phyloP scores from a whole-genome alignment of 2,797 vertebrate species.

The Glyptemys insculpta region DNA sequence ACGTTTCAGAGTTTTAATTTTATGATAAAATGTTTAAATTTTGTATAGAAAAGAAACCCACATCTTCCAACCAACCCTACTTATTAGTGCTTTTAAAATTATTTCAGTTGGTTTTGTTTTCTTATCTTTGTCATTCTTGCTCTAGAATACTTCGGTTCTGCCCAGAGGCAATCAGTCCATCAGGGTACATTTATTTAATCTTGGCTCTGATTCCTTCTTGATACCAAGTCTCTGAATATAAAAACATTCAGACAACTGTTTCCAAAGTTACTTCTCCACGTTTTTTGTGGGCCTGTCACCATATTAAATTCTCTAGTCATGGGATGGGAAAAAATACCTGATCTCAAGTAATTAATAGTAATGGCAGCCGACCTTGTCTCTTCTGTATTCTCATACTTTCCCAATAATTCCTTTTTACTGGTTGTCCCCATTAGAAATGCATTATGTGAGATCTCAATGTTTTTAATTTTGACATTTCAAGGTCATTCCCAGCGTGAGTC shows the following conservation, averaged over 20 bases:
- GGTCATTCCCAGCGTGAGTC: background rate
- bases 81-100: background rate
- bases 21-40: background rate
- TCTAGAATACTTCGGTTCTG: background rate
- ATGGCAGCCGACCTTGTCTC: background rate
- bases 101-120: background rate
- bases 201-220: background rate
- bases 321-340: background rate
- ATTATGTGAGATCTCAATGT: fast-evolving
- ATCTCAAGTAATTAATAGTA: background rate
- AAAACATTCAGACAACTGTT: background rate
- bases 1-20: background rate
- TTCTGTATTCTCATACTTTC: background rate
- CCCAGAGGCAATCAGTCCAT: background rate
- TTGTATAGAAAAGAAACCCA: background rate
- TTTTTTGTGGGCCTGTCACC: background rate
- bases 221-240: background rate
- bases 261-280: background rate
- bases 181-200: background rate
- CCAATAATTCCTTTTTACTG: background rate
- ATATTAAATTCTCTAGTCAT: background rate
- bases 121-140: background rate
- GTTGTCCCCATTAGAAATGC: background rate
- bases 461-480: background rate
- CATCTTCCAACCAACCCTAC: background rate